phyloP scores from a whole-genome alignment of 2,797 vertebrate genomes.

The Sebastiscus albofasciatus region DNA sequence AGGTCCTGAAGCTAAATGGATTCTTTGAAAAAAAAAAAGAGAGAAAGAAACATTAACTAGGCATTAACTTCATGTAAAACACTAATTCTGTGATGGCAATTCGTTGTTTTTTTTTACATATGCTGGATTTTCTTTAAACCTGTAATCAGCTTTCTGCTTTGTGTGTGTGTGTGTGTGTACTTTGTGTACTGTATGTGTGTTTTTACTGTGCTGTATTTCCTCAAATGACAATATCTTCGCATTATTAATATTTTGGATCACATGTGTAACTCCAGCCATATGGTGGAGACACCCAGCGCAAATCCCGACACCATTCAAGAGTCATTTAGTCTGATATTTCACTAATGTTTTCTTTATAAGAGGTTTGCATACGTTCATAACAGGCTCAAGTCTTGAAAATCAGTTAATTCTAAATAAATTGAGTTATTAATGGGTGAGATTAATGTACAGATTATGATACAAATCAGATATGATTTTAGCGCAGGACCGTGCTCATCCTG shows the following conservation, averaged over 20 bases:
- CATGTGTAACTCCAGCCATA: slow-evolving; percentile 8
- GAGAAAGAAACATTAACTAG: slow-evolving; percentile 56
- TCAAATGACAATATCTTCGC: slow-evolving; percentile 13
- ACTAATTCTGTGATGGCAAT: slow-evolving; percentile 57
- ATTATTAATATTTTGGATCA: slow-evolving; percentile 29
- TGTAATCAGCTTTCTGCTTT: slow-evolving; percentile 72
- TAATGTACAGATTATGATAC: slow-evolving; percentile 28
- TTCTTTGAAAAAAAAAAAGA: slow-evolving; percentile 26
- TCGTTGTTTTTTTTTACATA: slow-evolving; percentile 67
- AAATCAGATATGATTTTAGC: slow-evolving; percentile 15
- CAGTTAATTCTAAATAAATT: slow-evolving; percentile 37
- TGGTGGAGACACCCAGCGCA: slow-evolving; percentile 4
- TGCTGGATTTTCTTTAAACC: slow-evolving; percentile 65
- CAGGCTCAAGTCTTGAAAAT: slow-evolving; percentile 30
- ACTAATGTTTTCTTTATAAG: neutral
- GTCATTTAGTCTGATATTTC: slow-evolving; percentile 14
- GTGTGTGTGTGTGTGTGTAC: slow-evolving; percentile 6
- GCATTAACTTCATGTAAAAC: slow-evolving; percentile 62
- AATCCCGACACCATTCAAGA: slow-evolving; percentile 3
- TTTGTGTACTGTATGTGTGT: neutral
- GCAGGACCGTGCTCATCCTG: neutral
- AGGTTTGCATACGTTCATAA: slow-evolving; percentile 29
- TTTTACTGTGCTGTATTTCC: slow-evolving; percentile 13
- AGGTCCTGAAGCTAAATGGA: slow-evolving; percentile 59
- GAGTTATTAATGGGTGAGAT: slow-evolving; percentile 20